Percentiles rank a stretch among this genome's conserved stretches.
Evolutionary conservation across 2,797 vertebrate genomes (phyloP).

Genomic region (Chaunax sp.): DNA sequence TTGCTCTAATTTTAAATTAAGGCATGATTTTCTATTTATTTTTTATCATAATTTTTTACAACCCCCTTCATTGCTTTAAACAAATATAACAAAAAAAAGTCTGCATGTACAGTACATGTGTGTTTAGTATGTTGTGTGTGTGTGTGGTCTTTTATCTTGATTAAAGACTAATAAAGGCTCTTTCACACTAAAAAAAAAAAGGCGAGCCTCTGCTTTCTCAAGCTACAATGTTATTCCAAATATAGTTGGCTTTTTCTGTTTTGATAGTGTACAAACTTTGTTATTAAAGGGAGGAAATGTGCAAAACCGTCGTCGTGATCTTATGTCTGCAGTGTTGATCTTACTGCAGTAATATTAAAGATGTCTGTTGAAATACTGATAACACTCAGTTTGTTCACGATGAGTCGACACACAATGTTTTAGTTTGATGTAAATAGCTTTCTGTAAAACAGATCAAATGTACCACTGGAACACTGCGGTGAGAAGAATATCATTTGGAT

Average conservation of each 20-base stretch:
- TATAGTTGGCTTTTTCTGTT: too few relatives aligned
- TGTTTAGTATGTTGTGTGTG: too few relatives aligned
- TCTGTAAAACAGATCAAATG: slow-evolving; percentile 15
- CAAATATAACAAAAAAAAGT: too few relatives aligned
- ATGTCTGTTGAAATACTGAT: slow-evolving; percentile 2
- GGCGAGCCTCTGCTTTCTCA: not conserved
- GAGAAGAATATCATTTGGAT: slow-evolving; percentile 7
- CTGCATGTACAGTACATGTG: too few relatives aligned
- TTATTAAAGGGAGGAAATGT: slow-evolving; percentile 2
- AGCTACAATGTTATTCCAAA: not conserved
- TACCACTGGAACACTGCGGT: slow-evolving; percentile 9
- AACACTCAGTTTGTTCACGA: not conserved
- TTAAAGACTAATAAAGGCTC: not conserved
- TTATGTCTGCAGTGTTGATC: not conserved
- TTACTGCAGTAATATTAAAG: not conserved
- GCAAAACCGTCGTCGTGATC: slow-evolving; percentile 14
- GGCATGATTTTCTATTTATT: too few relatives aligned
- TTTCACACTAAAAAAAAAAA: not conserved
- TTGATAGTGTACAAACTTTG: not conserved
- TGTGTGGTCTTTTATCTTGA: too few relatives aligned
- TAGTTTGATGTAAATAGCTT: slow-evolving; percentile 40
- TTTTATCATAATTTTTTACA: too few relatives aligned
- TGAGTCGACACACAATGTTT: slow-evolving; percentile 11
- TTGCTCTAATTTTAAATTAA: too few relatives aligned
- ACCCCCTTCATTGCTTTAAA: too few relatives aligned